Base-by-base conservation (phyloP, 1,140 invertebrate species). In the Thaumetopoea pityocampa region DNA sequence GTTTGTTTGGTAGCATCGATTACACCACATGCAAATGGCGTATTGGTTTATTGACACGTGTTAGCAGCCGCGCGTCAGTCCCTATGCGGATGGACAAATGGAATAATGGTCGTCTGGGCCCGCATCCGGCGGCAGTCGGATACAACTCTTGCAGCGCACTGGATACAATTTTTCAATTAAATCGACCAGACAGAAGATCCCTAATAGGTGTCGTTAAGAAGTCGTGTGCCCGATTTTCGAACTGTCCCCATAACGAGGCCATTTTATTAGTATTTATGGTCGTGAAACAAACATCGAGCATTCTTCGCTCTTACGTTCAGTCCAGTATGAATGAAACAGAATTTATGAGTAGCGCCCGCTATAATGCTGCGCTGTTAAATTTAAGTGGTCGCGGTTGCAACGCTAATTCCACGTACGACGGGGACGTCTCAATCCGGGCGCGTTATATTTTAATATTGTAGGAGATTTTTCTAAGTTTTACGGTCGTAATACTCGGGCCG, bases 121-220 rank as follows among this genome's bases (percentile, higher is more conserved):
- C 80, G 80, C 80, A 84, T 84, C 80, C 79, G 79, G 64, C 78
- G 62, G 61, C 56, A 73, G 54, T 77, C 73, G 74, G 76, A 79
- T 79, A 69, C 77, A 62, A 76, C 72, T 74, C 76, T 74, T 72
- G 77, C 80, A 76, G 61, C 67, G 67, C 67, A 67, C 64, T 76
- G 64, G 67, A 80, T 81, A 84, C 80, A 84, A 84, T 84, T 84
- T 84, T 84, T 84, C 80, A 84, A 84, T 84, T 84, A 81, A 77
- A 84, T 65, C 67, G 68, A 73, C 74, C 79, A 83, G 79, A 83
- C 79, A 77, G 63, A 82, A 82, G 76, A 81, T 74, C 76, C 72
- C 69, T 83, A 83, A 81, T 83, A 80, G 79, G 79, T 83, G 79
- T 80, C 79, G 79, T 83, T 81, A 83, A 83, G 76, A 70, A 79